Evolutionary conservation across 1,140 invertebrate species (phyloP).

Genomic region (Leptoteleia sp.): DNA sequence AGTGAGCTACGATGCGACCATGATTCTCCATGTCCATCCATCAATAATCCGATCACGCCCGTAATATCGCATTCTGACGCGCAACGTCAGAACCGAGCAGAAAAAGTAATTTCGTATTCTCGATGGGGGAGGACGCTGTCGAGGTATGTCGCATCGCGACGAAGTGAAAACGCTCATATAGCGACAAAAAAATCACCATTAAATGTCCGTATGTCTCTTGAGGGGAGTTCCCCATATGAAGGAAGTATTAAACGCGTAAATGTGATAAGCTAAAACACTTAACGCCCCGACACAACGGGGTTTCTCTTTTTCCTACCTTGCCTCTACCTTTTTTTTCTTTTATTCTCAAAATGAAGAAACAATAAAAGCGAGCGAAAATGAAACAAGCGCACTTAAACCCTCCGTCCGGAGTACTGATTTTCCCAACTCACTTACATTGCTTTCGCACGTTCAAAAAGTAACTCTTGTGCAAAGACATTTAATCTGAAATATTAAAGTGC

Average conservation of each 20-base stretch:
- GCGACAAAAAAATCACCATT: constrained; percentile 79
- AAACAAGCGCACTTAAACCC: no score
- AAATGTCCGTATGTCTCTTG: constrained; percentile 75
- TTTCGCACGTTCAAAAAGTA: no score
- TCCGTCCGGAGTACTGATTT: no score
- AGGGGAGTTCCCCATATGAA: constrained; percentile 69
- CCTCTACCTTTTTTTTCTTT: constrained; percentile 10
- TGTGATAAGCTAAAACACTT: constrained; percentile 80
- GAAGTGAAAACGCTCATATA: constrained; percentile 71
- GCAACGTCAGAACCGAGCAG: constrained; percentile 62
- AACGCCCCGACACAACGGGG: constrained; percentile 63
- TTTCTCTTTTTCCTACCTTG: constrained; percentile 28
- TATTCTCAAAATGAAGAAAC: neutral
- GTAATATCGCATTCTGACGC: constrained; percentile 64
- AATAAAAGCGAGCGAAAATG: neutral
- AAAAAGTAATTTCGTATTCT: constrained; percentile 70
- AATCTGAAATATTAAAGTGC: no score
- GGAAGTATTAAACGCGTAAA: constrained; percentile 76
- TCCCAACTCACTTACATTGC: no score
- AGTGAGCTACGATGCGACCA: constrained; percentile 57
- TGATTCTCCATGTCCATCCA: constrained; percentile 67
- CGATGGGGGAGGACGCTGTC: constrained; percentile 60
- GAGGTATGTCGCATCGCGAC: constrained; percentile 68
- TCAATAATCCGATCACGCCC: constrained; percentile 70
- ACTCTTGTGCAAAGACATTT: no score